These are phyloP conservation scores for Tipula lateralis DNA, from an alignment of 2,888 invertebrate genomes.

Conservation along the genomic window DNA sequence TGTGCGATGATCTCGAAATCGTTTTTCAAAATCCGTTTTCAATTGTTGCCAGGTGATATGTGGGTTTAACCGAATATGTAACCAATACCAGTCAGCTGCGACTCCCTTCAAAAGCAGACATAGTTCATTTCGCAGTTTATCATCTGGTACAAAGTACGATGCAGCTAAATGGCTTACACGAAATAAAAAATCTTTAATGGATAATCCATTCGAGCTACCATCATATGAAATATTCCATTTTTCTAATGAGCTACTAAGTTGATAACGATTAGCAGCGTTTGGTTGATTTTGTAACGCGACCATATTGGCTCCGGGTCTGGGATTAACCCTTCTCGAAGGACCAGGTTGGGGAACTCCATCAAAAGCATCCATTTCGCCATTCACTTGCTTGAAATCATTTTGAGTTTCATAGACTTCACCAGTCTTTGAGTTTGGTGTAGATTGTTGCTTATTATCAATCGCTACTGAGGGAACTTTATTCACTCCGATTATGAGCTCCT, in stretches of 20 bases:
- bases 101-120: background rate
- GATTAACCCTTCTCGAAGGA: background rate
- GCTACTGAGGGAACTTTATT: no score
- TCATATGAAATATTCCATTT: background rate
- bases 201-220: background rate
- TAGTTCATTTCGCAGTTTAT: background rate
- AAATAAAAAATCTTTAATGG: conserved; percentile 5
- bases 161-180: background rate
- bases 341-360: background rate
- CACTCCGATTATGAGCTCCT: no score
- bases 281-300: no score
- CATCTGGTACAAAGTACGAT: background rate
- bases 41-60: no score
- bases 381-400: no score
- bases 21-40: no score
- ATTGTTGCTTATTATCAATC: no score
- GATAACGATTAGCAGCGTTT: no score
- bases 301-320: background rate
- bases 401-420: no score
- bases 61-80: background rate
- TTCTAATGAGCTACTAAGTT: background rate
- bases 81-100: background rate
- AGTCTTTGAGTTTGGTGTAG: no score
- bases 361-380: background rate
- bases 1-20: no score